These are phyloP conservation scores for Gallinago undulata DNA, from an alignment of 2,113 vertebrate genomes.

Conservation along the genomic window DNA sequence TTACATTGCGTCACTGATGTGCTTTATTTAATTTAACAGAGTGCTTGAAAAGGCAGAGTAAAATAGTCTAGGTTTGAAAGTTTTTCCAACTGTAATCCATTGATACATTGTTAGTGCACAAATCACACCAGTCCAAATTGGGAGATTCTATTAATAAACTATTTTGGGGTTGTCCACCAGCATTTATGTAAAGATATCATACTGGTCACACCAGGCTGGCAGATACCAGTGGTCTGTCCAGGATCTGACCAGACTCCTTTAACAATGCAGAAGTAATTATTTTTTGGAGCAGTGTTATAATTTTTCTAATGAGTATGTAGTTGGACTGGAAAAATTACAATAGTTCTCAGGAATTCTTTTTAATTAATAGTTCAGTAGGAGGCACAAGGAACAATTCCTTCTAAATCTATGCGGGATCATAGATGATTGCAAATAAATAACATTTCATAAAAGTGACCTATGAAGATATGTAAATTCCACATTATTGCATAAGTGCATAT, in stretches of 20 bases:
- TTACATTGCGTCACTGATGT: accelerated
- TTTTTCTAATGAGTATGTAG: not conserved
- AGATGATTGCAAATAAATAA: not conserved
- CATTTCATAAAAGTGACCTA: not conserved
- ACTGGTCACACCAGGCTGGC: not conserved
- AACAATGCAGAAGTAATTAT: not conserved
- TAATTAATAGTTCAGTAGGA: not conserved
- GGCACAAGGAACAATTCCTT: not conserved
- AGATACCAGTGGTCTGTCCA: not conserved
- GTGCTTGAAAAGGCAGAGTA: not conserved
- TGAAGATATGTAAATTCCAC: not conserved
- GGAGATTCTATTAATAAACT: not conserved
- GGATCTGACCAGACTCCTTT: not conserved
- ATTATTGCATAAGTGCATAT: not conserved
- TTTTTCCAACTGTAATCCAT: not conserved
- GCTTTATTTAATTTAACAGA: not conserved
- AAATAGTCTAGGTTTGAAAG: not conserved
- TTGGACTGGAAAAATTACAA: not conserved
- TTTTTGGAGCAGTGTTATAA: not conserved
- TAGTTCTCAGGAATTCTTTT: not conserved
- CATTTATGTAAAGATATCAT: not conserved
- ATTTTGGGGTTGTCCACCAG: not conserved
- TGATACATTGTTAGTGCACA: not conserved
- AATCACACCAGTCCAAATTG: not conserved
- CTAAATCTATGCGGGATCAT: not conserved